Conservation (phyloP, 2,888 invertebrate species). For the Oscheius sp. region DNA sequence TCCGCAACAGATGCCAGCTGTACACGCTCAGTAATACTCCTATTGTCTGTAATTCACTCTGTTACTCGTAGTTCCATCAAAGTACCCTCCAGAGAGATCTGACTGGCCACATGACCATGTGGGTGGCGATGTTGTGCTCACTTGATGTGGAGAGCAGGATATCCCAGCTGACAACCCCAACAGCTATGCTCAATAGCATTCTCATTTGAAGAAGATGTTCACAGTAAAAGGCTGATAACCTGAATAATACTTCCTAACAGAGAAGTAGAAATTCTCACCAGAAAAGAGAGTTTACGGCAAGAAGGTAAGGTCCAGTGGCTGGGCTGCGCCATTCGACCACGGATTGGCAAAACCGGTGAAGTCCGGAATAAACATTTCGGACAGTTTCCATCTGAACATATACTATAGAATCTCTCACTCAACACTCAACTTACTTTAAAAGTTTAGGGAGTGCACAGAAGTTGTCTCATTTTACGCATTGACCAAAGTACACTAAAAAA, state of each 20-base stretch:
- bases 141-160: constrained; percentile 63
- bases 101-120: constrained; percentile 65
- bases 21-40: constrained; percentile 49
- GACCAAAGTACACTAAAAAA: no score
- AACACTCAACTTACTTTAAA: no score
- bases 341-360: constrained; percentile 24
- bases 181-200: constrained; percentile 51
- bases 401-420: no score
- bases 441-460: no score
- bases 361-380: not conserved
- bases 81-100: constrained; percentile 60
- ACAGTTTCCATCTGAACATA: constrained; percentile 33
- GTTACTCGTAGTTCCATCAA: no score
- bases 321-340: constrained; percentile 67
- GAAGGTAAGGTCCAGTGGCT: constrained; percentile 63
- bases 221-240: constrained; percentile 58
- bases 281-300: constrained; percentile 65
- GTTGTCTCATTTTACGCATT: no score
- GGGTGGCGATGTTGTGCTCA: constrained; percentile 60
- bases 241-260: constrained; percentile 27
- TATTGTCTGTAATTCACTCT: constrained; percentile 42
- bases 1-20: constrained; percentile 44
- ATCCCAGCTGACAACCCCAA: constrained; percentile 62
- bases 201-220: constrained; percentile 53
- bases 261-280: constrained; percentile 54